Conservation (phyloP, 2,888 invertebrate species). For the Chaetoderma sp. region DNA sequence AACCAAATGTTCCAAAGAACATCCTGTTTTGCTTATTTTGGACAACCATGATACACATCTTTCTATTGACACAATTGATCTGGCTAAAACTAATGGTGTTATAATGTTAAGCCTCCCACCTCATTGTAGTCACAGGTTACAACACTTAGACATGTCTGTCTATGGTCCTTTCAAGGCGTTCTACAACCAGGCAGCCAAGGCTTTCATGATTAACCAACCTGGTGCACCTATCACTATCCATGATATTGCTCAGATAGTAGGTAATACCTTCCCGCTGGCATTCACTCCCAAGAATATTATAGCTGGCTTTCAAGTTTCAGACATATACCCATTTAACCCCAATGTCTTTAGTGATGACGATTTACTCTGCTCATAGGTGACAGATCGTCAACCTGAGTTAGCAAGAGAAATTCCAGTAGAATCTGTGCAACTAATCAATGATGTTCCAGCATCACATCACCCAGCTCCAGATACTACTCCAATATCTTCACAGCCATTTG, state of each 20-base stretch:
- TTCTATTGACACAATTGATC: slow-evolving; percentile 43
- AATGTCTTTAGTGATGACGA: neutral
- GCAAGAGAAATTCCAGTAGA: no score
- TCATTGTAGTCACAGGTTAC: slow-evolving; percentile 67
- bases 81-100: slow-evolving; percentile 61
- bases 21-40: slow-evolving; percentile 44
- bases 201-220: slow-evolving; percentile 56
- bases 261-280: neutral
- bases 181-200: slow-evolving; percentile 45
- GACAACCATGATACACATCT: slow-evolving; percentile 56
- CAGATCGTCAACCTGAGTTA: no score
- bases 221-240: slow-evolving; percentile 66
- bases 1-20: slow-evolving; percentile 42
- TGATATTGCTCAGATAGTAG: slow-evolving; percentile 46
- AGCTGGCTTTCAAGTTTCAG: slow-evolving; percentile 59
- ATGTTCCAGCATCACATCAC: no score
- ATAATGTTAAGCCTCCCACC: slow-evolving; percentile 62
- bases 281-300: slow-evolving; percentile 61
- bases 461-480: no score
- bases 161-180: slow-evolving; percentile 64
- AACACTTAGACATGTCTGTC: slow-evolving; percentile 67
- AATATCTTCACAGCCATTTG: no score
- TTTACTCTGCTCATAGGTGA: slow-evolving; percentile 11
- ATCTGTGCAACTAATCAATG: no score
- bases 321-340: slow-evolving; percentile 58